Percentiles rank a stretch among this genome's conserved stretches.
Evolutionary conservation across 2,888 invertebrate species (phyloP).

Genomic region (Trypoxylon attenuatum): DNA sequence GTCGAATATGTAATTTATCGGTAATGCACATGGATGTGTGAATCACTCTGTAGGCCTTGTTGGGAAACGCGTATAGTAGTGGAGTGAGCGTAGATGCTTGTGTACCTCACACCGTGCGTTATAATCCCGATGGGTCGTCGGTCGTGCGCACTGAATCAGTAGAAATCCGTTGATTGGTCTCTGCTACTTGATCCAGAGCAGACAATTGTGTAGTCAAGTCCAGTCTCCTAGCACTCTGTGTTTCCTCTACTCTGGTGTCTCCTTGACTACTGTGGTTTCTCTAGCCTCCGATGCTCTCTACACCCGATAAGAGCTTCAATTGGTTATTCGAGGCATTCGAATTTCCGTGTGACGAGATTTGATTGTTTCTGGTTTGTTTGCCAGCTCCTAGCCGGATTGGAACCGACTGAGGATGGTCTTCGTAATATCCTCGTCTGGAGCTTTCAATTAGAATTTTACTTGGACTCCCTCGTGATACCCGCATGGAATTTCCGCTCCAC

Average conservation of each 20-base stretch:
- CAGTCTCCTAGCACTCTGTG: conserved; percentile 22
- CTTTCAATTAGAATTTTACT: conserved; percentile 21
- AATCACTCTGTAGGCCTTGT: conserved; percentile 14
- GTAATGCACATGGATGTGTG: background rate
- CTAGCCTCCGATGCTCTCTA: conserved; percentile 1
- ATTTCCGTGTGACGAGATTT: conserved; percentile 25
- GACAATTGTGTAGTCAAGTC: conserved; percentile 23
- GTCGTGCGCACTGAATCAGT: conserved; percentile 59
- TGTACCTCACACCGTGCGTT: conserved; percentile 52
- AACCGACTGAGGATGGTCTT: background rate
- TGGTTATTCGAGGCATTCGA: conserved; percentile 45
- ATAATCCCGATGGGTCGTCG: conserved; percentile 65
- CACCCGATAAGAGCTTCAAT: conserved; percentile 19
- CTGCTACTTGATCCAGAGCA: conserved; percentile 61
- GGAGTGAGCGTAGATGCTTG: conserved; percentile 21
- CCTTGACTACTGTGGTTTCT: conserved; percentile 46
- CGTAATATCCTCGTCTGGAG: background rate
- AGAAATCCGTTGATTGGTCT: conserved; percentile 70
- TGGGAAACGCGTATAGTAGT: background rate
- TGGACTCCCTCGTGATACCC: background rate
- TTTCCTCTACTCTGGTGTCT: conserved; percentile 22
- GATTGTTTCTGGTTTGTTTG: conserved; percentile 48
- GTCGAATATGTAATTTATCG: background rate
- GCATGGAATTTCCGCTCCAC: conserved; percentile 3
- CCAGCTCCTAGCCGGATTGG: conserved; percentile 2